Evolutionary conservation across 2,113 vertebrate species (phyloP), one percentile per base, ranked within the genome.

Genomic region (Urocitellus parryii): DNA sequence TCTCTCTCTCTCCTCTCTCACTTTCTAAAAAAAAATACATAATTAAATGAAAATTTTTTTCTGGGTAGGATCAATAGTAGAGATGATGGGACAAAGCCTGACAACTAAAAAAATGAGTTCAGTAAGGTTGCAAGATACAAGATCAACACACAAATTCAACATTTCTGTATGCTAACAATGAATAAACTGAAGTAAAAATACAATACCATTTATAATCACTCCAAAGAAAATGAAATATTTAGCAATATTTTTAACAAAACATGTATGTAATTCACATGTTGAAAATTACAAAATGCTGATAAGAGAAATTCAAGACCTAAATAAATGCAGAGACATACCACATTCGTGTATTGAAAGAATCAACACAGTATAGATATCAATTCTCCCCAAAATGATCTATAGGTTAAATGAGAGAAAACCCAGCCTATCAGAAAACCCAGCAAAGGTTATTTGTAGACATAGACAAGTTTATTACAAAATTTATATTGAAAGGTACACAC

Each of bases 11-110:
- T n/a, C n/a, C n/a, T n/a, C n/a, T n/a, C n/a, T n/a, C n/a, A n/a
- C n/a, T n/a, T n/a, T n/a, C n/a, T n/a, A n/a, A n/a, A n/a, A n/a
- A 90, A 93, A 92, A 90, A 58, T 78, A 48, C 9, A 84, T 45
- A 56, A 45, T 53, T 53, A 84, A 82, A 65, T 77, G 61, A 61
- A 82, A 82, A 83, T 53, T 14, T 53, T 53, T 42, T 53, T 20
- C 42, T 45, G 77, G 16, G 61, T 72, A 91, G 48, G 34, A 17
- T 70, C 68, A 90, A 8, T 48, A 29, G 22, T 14, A 70, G 63
- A 84, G 24, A 58, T 58, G 56, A 58, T 24, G 20, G 56, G 42
- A 87, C 68, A 88, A 88, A 45, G 32, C 14, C 27, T 11, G 29
- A 42, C 14, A 29, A 73, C 45, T 73, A 73, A 37, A 53, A 74